Base-by-base conservation (phyloP, 2,113 vertebrate species). In the Gallinago jamesoni region DNA sequence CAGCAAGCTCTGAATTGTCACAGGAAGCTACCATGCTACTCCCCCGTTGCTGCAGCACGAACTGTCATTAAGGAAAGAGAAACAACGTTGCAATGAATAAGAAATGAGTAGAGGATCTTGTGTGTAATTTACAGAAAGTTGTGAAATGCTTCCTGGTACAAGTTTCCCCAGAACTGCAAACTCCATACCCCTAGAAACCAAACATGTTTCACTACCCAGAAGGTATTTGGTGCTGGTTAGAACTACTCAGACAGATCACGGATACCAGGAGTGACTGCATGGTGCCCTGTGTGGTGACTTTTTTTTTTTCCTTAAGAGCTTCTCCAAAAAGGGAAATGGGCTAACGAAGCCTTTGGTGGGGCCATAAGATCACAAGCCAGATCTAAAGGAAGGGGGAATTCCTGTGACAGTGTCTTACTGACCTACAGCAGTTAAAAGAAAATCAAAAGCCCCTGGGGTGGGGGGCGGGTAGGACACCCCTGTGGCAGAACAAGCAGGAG, bases 111-210 rank as follows among this genome's bases (percentile, higher is more conserved):
- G 60, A 77, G 41, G 72, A 87, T 88, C 56, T 84, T 75, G 60
- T 24, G 53, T 87, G 85, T 73, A 89, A 82, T 64, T 93, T 35
- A 93, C 93, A 87, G 68, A 57, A 92, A 95, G 76, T 97, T 97
- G 80, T 84, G 96, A 95, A 96, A 97, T 14, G 27, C 35, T 73
- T 93, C 33, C 72, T 78, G 80, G 47, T 92, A 78, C 85, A 70
- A 14, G 31, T 89, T 92, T 95, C 57, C 70, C 33, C 73, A 64
- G 64, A 76, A 20, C 35, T 31, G 73, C 23, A 35, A 89, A 62
- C 56, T 57, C 14, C 16, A 15, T 39, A 67, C 2, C 37, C 62
- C 20, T 57, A 60, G 83, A 92, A 91, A 82, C 74, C 66, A 90
- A 94, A 39, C 14, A 60, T 19, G 15, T 90, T 96, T 83, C 16